Evolutionary conservation across 92 coral and sea anemone genomes (phyloP), one percentile per base, ranked within the genome.

Genomic region (Micromussa lordhowensis): DNA sequence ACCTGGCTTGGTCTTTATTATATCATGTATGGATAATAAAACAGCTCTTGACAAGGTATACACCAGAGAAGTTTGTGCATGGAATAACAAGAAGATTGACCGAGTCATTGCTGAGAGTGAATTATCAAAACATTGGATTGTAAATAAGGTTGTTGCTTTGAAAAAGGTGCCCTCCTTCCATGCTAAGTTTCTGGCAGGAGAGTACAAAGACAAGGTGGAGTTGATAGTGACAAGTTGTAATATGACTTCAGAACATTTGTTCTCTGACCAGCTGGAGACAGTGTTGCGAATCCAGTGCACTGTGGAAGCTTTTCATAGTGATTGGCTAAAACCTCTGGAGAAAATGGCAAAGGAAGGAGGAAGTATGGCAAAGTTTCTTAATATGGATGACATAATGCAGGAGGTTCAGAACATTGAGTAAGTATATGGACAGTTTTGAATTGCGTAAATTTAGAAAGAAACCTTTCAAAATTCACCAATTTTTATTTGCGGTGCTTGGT

Each of bases 101-200:
- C 38, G 16, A 29, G 86, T 87, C 29, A 11, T 87, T 26, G 40
- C 32, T n/a, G 74, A 87, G 19, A 40, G 80, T 31, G 53, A 71
- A 57, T 28, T 81, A 19, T 68, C 57, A 22, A 34, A 22, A 12
- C 59, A 55, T 32, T 80, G 90, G 90, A 32, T 81, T 49, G 51
- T 34, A 71, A 29, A 71, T 9, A 34, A 51, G 21, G 71, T 87
- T 28, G 54, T 13, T 22, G 75, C 90, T 17, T 66, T 87, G 17
- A 70, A 81, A 38, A 81, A 87, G 71, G 22, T 5, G 22, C 80
- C 68, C 1, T 28, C 86, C 22, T 87, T 87, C 59, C 90, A 87
- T 51, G 86, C 85, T 48, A 87, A 81, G 86, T 80, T 87, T 32
- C 75, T 87, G 82, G 86, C 90, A 49, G 90, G 90, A 34, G 86